Conservation (phyloP, 2,113 vertebrate species). For the Cairina moschata region DNA sequence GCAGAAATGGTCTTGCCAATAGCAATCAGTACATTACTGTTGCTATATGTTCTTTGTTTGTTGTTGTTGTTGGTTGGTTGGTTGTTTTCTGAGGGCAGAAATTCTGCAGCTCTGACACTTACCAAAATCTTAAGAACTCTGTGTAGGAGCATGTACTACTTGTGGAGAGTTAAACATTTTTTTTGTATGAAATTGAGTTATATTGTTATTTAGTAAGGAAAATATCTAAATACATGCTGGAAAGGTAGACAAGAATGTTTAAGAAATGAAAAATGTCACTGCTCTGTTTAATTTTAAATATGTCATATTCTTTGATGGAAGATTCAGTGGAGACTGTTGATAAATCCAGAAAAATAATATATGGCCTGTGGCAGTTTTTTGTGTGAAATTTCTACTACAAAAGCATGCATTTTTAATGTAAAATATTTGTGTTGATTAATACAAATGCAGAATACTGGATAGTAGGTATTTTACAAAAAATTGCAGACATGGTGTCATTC, state of each 20-base stretch:
- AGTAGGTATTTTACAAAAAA: background rate
- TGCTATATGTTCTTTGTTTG: background rate
- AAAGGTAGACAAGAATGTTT: background rate
- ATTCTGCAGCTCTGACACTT: background rate
- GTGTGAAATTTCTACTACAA: background rate
- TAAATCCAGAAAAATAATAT: background rate
- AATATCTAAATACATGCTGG: background rate
- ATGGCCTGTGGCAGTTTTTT: background rate
- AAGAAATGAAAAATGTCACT: constrained; percentile 21
- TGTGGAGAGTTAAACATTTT: background rate
- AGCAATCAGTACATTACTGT: background rate
- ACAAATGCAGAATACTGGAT: background rate
- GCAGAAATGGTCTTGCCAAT: background rate
- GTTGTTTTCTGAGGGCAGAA: background rate
- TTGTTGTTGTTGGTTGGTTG: no score
- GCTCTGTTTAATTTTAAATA: constrained; percentile 4
- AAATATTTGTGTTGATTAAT: background rate
- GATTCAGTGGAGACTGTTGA: background rate
- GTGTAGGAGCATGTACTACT: background rate
- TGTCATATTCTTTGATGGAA: background rate
- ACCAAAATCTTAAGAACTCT: background rate
- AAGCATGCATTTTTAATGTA: background rate
- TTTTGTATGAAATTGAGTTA: background rate
- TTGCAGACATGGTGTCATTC: background rate
- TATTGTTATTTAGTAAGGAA: background rate